phyloP scores from a whole-genome alignment of 1,140 invertebrate genomes.

The Sitophilus oryzae region DNA sequence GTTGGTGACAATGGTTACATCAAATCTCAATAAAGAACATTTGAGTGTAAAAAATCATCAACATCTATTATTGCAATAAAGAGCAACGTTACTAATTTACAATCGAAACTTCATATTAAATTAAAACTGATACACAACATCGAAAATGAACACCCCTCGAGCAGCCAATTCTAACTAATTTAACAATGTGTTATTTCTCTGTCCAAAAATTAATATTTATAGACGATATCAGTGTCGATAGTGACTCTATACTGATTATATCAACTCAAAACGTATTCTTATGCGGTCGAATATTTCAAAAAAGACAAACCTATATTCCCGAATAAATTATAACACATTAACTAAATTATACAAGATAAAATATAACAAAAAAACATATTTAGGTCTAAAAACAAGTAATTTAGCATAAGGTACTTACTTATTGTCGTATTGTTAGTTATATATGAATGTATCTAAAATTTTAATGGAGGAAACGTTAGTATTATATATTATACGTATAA shows the following conservation, averaged over 20 bases:
- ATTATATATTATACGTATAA: not conserved
- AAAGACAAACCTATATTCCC: not conserved
- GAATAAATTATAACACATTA: not conserved
- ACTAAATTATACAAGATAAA: not conserved
- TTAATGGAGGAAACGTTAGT: not conserved
- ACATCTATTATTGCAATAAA: no score
- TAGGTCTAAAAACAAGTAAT: not conserved
- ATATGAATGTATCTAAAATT: not conserved
- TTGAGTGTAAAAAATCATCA: no score
- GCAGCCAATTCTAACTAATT: no score
- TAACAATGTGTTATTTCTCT: no score
- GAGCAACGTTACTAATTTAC: no score
- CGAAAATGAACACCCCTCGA: not conserved
- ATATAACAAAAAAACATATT: not conserved
- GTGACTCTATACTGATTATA: not conserved
- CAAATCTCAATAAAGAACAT: no score
- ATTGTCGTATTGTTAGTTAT: not conserved
- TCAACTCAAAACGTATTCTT: not conserved
- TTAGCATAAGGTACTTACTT: not conserved
- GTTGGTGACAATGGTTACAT: no score
- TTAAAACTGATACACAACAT: conserved; percentile 1
- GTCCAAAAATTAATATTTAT: no score
- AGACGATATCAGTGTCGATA: not conserved
- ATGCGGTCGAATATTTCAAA: not conserved
- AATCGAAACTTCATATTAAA: no score